A percentile compares a stretch with the other conserved stretches of the same genome.
Conservation (phyloP, 2,888 invertebrate genomes). For the Sesia bembeciformis region DNA sequence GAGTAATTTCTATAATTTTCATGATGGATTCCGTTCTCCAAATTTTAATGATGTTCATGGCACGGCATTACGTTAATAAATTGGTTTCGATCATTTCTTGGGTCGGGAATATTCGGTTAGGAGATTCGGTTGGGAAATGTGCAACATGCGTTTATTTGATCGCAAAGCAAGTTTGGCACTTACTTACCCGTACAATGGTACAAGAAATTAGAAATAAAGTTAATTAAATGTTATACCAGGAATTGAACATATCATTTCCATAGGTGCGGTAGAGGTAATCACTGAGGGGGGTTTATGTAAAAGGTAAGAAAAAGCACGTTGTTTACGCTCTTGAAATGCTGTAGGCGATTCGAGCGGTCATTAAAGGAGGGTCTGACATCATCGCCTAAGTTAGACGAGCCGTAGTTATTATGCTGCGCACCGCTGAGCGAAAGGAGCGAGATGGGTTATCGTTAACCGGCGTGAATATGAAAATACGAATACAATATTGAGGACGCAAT, state of each 20-base stretch:
- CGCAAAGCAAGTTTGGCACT: too few relatives aligned
- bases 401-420: conserved; percentile 52
- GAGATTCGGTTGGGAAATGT: too few relatives aligned
- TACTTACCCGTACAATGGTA: too few relatives aligned
- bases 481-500: conserved; percentile 15
- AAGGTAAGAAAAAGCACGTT: conserved; percentile 22
- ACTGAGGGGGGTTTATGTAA: conserved; percentile 4
- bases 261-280: neutral
- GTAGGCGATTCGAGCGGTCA: conserved; percentile 38
- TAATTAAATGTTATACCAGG: too few relatives aligned
- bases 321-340: conserved; percentile 49
- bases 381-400: conserved; percentile 53
- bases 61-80: conserved; percentile 50
- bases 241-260: too few relatives aligned
- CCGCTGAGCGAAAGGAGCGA: conserved; percentile 44
- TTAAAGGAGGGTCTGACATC: conserved; percentile 66
- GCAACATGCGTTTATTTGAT: too few relatives aligned
- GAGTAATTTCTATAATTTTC: conserved; percentile 54
- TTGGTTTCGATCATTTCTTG: conserved; percentile 13
- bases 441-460: conserved; percentile 49
- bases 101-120: too few relatives aligned
- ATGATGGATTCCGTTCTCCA: conserved; percentile 46
- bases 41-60: conserved; percentile 37
- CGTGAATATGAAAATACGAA: conserved; percentile 48
- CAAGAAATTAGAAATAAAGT: too few relatives aligned